Percentiles rank a stretch among this genome's conserved stretches.
Evolutionary conservation across 2,797 vertebrate genomes (phyloP).

Genomic region (Siniperca scherzeri): DNA sequence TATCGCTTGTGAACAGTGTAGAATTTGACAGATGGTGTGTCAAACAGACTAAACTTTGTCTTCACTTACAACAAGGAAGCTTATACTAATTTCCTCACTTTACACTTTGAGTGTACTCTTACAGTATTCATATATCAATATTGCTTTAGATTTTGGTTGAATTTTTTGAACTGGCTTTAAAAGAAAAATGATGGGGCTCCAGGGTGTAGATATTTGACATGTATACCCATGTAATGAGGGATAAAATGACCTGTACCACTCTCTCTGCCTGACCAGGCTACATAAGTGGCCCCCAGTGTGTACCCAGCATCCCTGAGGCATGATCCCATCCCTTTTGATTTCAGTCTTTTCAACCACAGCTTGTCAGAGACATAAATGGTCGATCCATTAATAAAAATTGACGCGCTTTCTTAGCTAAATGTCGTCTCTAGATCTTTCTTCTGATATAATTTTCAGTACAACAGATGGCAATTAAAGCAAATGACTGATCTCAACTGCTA

Average conservation of each 20-base stretch:
- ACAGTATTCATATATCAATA: neutral
- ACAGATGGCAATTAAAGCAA: constrained; percentile 43
- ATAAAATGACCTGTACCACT: constrained; percentile 57
- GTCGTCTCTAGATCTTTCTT: neutral
- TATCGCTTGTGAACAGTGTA: neutral
- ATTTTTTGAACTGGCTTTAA: constrained; percentile 28
- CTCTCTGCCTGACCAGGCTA: constrained; percentile 50
- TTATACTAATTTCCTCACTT: neutral
- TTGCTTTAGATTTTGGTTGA: constrained; percentile 5
- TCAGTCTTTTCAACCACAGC: constrained; percentile 10
- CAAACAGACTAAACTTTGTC: neutral
- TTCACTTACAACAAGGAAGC: constrained; percentile 3
- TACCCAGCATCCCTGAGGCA: constrained; percentile 43
- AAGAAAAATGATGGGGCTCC: constrained; percentile 36
- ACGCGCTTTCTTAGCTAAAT: neutral
- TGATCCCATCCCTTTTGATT: constrained; percentile 30
- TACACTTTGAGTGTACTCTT: neutral
- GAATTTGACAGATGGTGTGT: constrained; percentile 13
- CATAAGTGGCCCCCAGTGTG: constrained; percentile 61
- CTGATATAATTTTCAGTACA: constrained; percentile 15
- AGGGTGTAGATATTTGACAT: constrained; percentile 52
- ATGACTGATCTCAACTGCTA: constrained; percentile 13
- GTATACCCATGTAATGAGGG: constrained; percentile 62
- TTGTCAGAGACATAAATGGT: constrained; percentile 22
- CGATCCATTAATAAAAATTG: constrained; percentile 30